Base-by-base conservation (phyloP, 2,888 invertebrate genomes). In the Tortrix viridana region DNA sequence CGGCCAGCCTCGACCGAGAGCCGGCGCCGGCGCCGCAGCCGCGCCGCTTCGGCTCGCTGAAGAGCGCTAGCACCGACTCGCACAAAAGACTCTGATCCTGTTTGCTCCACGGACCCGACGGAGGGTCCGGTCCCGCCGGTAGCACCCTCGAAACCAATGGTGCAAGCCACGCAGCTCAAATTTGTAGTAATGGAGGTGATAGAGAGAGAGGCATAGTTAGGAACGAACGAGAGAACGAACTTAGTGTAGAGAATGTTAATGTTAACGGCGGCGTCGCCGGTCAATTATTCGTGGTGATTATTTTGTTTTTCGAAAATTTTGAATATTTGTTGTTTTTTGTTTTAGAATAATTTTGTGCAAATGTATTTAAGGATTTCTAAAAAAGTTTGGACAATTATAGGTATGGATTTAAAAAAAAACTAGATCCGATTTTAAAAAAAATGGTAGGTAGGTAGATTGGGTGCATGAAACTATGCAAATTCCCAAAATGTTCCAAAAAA, bases 51-150 rank as follows among this genome's bases (percentile, higher is more conserved):
- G 85, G 87, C 38, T 89, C 91, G 65, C 79, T 88, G 59, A 90
- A 89, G 74, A 90, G 88, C 67, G 75, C 89, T 60, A 89, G 89
- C 73, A 84, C 84, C 1, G 88, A 88, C 70, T 84, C 88, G 0
- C 89, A 90, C 68, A 90, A 92, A 76, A 85, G 85, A 81, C 92
- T 92, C 86, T 92, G 92, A 92, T 92, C 91, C 85, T 79, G 71
- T 76, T 79, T 72, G 74, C 74, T 66, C 55, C 67, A 71, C 82
- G 85, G 82, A 75, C 81, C 77, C 53, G 66, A 63, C 62, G 56
- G 37, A 49, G 69, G 74, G 76, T 79, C 79, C 77, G 77, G 68
- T 54, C 49, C 50, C 9, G 43, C 50, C 9, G 38, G 50, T 23
- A 46, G 50, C 48, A 48, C 22, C 37, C 32, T 19, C 41, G 32